Base-by-base conservation (phyloP, 2,113 vertebrate species). In the Xenopus tropicalis region DNA sequence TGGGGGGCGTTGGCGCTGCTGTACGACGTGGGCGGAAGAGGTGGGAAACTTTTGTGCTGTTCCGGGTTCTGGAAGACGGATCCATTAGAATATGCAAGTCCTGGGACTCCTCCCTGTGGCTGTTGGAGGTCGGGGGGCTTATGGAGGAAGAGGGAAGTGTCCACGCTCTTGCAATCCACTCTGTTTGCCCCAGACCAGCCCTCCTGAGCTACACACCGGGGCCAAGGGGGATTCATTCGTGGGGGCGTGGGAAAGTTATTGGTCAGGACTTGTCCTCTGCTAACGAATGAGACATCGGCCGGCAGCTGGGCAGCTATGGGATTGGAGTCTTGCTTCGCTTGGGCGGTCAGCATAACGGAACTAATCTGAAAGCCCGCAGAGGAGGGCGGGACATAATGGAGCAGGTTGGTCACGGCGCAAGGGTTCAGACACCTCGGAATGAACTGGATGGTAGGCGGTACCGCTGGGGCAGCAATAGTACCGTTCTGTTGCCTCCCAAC, bases 1-100 rank as follows among this genome's bases (percentile, higher is more conserved):
- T 85, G 83, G 25, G 88, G 83, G 62, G 88, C 83, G 1, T 88
- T 88, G 0, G 87, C 80, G 0, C 70, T 83, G 84, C 6, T 56
- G 25, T 24, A 75, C 11, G 46, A 56, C 21, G 46, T 0, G 14
- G 73, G 46, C 11, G 44, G 65, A 20, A 75, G 65, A 3, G 64
- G 56, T 11, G n/a, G 13, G 11, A 56, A 21, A 14, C 52, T 21
- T 21, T 76, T 76, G 48, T 2, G 46, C 14, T 43, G 65, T 13
- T 54, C 73, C 0, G 37, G 65, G 19, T 44, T 6, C 4, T 9
- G 64, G 51, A 59, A 54, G 3, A 23, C 14, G 16, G 4, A n/a
- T 14, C 56, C 44, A 19, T 57, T 21, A 0, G 73, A 14, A 48
- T 42, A 75, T 11, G 66, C 3, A 11, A 63, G 14, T 16, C 66